phyloP scores from a whole-genome alignment of 2,888 invertebrate species.

The Scaptomyza parva region DNA sequence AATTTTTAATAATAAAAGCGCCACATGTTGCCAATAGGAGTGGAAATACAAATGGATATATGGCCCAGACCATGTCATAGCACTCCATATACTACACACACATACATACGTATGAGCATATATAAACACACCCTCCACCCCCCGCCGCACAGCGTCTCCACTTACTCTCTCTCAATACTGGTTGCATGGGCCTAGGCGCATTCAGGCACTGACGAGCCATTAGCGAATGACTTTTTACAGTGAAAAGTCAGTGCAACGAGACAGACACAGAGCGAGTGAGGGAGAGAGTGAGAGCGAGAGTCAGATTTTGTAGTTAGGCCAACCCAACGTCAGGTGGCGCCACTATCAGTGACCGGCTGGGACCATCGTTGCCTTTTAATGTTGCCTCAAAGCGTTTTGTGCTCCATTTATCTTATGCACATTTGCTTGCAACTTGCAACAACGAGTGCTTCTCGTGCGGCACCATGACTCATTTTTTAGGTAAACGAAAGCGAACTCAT shows the following conservation, averaged over 20 bases:
- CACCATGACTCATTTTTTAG: constrained; percentile 25
- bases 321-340: constrained; percentile 46
- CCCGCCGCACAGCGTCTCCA: not conserved
- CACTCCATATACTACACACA: constrained; percentile 22
- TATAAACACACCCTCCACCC: not conserved
- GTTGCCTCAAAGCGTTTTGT: constrained; percentile 68
- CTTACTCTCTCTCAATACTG: not conserved
- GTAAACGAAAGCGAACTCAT: constrained; percentile 16
- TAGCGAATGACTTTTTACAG: constrained; percentile 76
- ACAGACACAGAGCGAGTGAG: not conserved
- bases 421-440: constrained; percentile 31
- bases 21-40: constrained; percentile 79
- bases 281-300: not conserved
- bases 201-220: constrained; percentile 66
- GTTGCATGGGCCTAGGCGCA: constrained; percentile 20
- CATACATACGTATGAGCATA: no score
- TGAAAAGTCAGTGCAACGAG: not conserved
- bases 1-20: constrained; percentile 81
- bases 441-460: constrained; percentile 10
- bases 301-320: constrained; percentile 2
- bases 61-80: constrained; percentile 43
- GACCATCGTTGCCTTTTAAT: constrained; percentile 58
- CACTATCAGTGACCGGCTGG: constrained; percentile 31
- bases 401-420: constrained; percentile 69
- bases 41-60: constrained; percentile 65